These are phyloP conservation scores for Burhinus oedicnemus DNA, from an alignment of 2,113 vertebrate genomes.

Conservation along the genomic window DNA sequence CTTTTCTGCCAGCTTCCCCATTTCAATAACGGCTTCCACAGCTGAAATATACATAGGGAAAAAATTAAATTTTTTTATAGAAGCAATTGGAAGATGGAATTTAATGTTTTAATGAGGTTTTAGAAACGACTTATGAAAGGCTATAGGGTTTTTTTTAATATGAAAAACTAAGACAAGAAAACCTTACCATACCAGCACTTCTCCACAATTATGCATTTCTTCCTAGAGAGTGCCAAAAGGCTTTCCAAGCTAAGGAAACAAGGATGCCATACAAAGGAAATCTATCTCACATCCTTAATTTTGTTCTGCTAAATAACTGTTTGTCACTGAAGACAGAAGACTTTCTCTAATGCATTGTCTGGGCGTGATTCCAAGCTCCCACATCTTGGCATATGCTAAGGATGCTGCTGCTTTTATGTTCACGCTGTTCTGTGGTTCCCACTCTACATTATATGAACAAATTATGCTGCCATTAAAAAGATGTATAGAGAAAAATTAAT, in stretches of 20 bases:
- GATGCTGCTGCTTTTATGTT: slow-evolving; percentile 25
- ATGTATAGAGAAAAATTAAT: slow-evolving; percentile 3
- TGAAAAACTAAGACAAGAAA: not conserved
- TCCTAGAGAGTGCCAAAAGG: not conserved
- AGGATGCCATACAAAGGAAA: not conserved
- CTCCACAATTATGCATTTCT: not conserved
- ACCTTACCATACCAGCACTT: not conserved
- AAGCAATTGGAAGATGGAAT: not conserved
- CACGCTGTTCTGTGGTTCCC: slow-evolving; percentile 35
- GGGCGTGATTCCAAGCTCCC: slow-evolving; percentile 34
- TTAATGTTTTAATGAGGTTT: not conserved
- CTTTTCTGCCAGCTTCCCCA: slow-evolving; percentile 71
- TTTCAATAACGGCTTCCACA: slow-evolving; percentile 75
- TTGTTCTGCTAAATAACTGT: slow-evolving; percentile 36
- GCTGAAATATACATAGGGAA: slow-evolving; percentile 72
- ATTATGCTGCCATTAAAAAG: slow-evolving; percentile 23
- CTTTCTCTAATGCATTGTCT: not conserved
- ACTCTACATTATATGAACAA: not conserved
- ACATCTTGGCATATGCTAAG: slow-evolving; percentile 23
- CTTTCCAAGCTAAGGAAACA: slow-evolving; percentile 13
- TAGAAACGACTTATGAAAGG: not conserved
- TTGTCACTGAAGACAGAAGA: slow-evolving; percentile 1
- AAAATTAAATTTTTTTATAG: not conserved
- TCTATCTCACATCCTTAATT: not conserved
- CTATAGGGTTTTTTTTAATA: not conserved